Evolutionary conservation across 2,113 vertebrate species (phyloP), one percentile per base, ranked within the genome.

Genomic region (Oostethus manadensis): DNA sequence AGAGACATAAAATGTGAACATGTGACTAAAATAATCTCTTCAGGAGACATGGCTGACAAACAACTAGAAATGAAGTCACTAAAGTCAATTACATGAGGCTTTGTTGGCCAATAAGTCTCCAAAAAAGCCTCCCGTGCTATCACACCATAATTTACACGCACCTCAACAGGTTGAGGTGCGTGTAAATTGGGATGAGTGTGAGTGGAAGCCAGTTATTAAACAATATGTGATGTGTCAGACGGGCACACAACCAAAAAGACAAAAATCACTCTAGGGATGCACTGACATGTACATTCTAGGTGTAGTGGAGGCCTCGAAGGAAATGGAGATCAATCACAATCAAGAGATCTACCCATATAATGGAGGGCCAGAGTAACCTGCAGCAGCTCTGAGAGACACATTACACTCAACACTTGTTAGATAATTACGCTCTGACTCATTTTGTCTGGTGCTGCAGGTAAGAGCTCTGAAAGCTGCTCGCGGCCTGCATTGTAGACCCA

Each of bases 341-440:
- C 54, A 58, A 43, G 54, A 45, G 6, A 62, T 58, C 42, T 50
- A 43, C 55, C 48, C 51, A 74, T 64, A 74, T 5, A 61, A 21
- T 21, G 18, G 14, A 69, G 63, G 1, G 58, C 63, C 60, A 45
- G 57, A 82, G 62, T 70, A 59, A 43, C 44, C 66, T 62, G 14
- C 21, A 51, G 42, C 51, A 8, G 11, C 64, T 79, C 51, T 68
- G 74, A 62, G 7, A 21, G 53, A 69, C 63, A 65, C 61, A 66
- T 77, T 75, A 71, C 46, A 5, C 9, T 17, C 43, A 1, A 40
- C 66, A 70, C 72, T 74, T 68, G 66, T 74, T 61, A 60, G 67
- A 71, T 81, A 71, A 83, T 81, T 80, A 80, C 66, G 26, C 60
- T 76, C 45, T 58, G 63, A 68, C 70, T 73, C 71, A 66, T 77